Evolutionary conservation across 2,797 vertebrate genomes (phyloP).

Genomic region (Anolis apletophallus): DNA sequence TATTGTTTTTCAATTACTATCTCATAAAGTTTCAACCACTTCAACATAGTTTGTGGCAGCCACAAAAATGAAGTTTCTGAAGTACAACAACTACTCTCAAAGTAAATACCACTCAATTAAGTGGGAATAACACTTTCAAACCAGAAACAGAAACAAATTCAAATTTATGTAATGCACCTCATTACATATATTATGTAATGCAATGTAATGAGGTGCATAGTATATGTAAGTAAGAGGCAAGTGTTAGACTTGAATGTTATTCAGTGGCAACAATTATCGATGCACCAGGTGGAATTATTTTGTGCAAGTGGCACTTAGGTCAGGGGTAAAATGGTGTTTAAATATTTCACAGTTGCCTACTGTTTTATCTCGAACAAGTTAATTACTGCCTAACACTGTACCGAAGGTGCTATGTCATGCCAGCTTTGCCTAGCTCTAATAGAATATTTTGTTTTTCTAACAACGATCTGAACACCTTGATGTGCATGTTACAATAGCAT

Average conservation of each 20-base stretch:
- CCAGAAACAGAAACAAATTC: not conserved
- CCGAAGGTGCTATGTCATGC: slow-evolving; percentile 40
- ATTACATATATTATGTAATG: too few relatives aligned
- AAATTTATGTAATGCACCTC: too few relatives aligned
- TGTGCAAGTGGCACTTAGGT: slow-evolving; percentile 39
- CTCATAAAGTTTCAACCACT: too few relatives aligned
- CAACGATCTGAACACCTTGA: slow-evolving; percentile 2
- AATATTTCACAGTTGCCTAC: slow-evolving; percentile 54
- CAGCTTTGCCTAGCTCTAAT: slow-evolving; percentile 64
- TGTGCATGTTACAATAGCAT: slow-evolving; percentile 24
- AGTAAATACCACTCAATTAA: too few relatives aligned
- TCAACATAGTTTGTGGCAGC: too few relatives aligned
- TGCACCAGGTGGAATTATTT: slow-evolving; percentile 45
- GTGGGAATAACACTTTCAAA: too few relatives aligned
- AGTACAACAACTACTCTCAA: too few relatives aligned
- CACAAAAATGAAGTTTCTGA: too few relatives aligned
- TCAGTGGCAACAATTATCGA: slow-evolving; percentile 25
- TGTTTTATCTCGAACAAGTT: slow-evolving; percentile 56
- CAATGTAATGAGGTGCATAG: too few relatives aligned
- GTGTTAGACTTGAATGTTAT: slow-evolving; percentile 4
- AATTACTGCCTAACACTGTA: slow-evolving; percentile 54
- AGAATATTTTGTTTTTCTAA: slow-evolving; percentile 51
- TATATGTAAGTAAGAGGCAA: not conserved
- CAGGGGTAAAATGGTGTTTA: slow-evolving; percentile 41
- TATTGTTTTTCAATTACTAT: too few relatives aligned